phyloP scores from a whole-genome alignment of 2,113 vertebrate genomes.

The Nerophis lumbriciformis region DNA sequence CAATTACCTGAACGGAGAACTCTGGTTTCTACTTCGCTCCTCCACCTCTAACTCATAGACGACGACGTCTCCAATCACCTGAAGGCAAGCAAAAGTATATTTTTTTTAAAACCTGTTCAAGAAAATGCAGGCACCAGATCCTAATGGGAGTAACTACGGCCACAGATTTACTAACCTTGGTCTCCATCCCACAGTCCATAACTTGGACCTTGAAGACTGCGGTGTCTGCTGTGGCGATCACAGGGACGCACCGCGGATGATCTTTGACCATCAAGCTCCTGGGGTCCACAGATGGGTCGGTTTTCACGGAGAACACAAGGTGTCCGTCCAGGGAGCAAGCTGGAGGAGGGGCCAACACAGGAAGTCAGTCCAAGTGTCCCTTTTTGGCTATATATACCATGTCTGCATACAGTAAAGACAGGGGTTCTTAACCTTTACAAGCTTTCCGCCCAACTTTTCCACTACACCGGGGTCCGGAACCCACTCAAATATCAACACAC shows the following conservation, averaged over 20 bases:
- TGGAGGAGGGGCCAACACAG: conserved; percentile 11
- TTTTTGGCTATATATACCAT: neutral
- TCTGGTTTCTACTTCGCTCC: conserved; percentile 4
- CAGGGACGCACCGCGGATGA: conserved; percentile 50
- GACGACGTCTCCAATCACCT: conserved; percentile 40
- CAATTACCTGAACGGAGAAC: conserved; percentile 40
- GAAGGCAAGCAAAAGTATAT: neutral
- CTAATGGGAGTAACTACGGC: neutral
- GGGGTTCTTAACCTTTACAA: too few species aligned
- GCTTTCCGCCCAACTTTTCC: too few species aligned
- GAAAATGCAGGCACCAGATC: too few species aligned
- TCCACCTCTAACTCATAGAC: conserved; percentile 60
- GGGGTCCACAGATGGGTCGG: conserved; percentile 24
- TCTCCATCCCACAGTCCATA: conserved; percentile 54
- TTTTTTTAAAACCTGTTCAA: too few species aligned
- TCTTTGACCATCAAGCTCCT: conserved; percentile 45
- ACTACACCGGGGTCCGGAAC: too few species aligned
- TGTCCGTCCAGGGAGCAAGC: conserved; percentile 66
- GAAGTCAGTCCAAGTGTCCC: neutral
- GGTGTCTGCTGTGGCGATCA: conserved; percentile 27
- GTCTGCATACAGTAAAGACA: too few species aligned
- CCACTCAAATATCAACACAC: too few species aligned
- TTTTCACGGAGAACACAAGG: conserved; percentile 60
- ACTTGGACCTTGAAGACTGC: conserved; percentile 61
- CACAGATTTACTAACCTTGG: conserved; percentile 30